A percentile compares a stretch with the other conserved stretches of the same genome.
These are phyloP conservation scores for Turnix velox DNA, from an alignment of 2,113 vertebrate genomes.

Conservation along the genomic window DNA sequence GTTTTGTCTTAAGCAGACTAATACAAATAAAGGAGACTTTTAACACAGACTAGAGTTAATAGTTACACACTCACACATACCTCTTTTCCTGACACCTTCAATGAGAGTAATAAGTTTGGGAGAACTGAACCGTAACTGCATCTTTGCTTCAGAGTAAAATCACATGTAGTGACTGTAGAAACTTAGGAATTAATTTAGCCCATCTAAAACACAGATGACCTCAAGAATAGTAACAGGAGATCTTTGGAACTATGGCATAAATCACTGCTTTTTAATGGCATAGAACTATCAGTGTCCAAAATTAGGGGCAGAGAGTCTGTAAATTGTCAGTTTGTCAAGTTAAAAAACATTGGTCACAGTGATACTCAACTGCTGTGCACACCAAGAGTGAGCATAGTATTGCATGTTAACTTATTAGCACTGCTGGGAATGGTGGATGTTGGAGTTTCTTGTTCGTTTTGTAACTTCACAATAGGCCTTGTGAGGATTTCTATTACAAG, in stretches of 20 bases:
- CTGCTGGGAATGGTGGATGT: not conserved
- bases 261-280: not conserved
- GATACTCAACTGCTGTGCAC: not conserved
- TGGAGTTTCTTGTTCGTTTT: conserved; percentile 62
- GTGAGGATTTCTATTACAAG: conserved; percentile 57
- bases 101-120: not conserved
- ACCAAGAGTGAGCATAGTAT: not conserved
- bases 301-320: not conserved
- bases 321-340: not conserved
- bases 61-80: not conserved
- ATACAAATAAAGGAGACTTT: not conserved
- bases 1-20: not conserved
- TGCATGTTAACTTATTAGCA: conserved; percentile 18
- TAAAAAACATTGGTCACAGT: not conserved
- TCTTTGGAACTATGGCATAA: not conserved
- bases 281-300: not conserved
- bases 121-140: not conserved
- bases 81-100: not conserved
- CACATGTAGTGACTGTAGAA: not conserved
- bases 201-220: not conserved
- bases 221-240: not conserved
- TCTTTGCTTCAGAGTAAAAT: not conserved
- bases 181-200: not conserved
- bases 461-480: conserved; percentile 17
- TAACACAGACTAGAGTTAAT: not conserved